phyloP scores from a whole-genome alignment of 2,113 vertebrate genomes.

The Pterophyllum scalare region DNA sequence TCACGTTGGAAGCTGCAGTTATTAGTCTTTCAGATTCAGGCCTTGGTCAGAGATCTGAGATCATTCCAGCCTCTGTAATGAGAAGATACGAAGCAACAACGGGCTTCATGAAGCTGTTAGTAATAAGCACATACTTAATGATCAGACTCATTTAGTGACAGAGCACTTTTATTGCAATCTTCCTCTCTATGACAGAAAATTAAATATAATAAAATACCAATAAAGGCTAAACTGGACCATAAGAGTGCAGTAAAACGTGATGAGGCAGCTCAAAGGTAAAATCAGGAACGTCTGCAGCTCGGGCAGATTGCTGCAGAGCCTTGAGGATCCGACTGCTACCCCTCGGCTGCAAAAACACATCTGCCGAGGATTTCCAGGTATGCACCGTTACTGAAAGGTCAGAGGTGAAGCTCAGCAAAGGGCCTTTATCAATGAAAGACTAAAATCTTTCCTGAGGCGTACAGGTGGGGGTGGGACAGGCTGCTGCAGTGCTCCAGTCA shows the following conservation, averaged over 20 bases:
- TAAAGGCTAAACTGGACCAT: no score
- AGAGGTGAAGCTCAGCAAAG: accelerated
- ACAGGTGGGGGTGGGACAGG: neutral
- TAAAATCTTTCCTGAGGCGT: neutral
- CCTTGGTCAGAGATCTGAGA: no score
- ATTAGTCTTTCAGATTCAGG: no score
- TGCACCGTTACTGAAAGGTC: neutral
- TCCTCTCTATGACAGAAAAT: no score
- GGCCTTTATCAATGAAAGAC: neutral
- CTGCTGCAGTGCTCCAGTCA: neutral
- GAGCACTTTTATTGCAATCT: neutral
- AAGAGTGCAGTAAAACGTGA: no score
- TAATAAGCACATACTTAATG: no score
- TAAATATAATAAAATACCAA: no score
- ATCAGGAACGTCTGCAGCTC: neutral
- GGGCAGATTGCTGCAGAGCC: neutral
- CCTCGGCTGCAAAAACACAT: neutral
- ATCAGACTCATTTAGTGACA: no score
- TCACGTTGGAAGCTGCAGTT: no score
- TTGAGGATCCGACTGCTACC: neutral
- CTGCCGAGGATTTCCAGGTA: neutral
- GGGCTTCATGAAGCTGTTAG: no score
- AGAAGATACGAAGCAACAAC: no score
- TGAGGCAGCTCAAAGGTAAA: neutral
- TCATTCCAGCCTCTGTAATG: no score